Conservation (phyloP, 2,797 vertebrate genomes). For the Anolis apletophallus region DNA sequence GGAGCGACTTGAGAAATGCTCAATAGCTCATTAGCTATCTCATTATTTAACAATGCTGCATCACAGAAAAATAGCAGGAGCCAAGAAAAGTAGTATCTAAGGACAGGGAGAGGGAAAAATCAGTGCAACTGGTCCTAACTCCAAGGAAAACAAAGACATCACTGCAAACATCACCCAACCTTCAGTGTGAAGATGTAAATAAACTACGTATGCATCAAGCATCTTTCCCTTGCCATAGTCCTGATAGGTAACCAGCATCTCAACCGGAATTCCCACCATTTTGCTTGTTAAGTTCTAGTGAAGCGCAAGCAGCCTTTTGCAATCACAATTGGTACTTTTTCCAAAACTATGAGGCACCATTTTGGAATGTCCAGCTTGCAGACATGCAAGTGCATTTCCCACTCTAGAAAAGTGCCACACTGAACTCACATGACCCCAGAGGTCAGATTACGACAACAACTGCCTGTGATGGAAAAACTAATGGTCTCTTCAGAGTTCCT, state of each 20-base stretch:
- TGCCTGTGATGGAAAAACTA: background rate
- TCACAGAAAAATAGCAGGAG: accelerated
- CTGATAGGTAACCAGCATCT: background rate
- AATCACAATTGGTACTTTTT: conserved; percentile 43
- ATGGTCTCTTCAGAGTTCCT: conserved; percentile 12
- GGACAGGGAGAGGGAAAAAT: background rate
- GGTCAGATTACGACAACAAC: conserved; percentile 34
- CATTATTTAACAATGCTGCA: conserved; percentile 14
- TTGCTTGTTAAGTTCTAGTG: conserved; percentile 12
- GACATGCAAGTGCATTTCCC: background rate
- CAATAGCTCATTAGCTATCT: background rate
- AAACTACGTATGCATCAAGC: background rate
- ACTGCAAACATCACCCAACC: accelerated
- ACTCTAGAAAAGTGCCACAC: background rate
- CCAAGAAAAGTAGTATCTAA: background rate
- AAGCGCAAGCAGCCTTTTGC: conserved; percentile 25
- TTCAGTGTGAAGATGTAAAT: background rate
- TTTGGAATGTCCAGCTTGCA: conserved; percentile 60
- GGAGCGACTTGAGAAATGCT: too few species aligned
- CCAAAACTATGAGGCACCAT: conserved; percentile 58
- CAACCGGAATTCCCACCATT: conserved; percentile 37
- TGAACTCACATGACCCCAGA: conserved; percentile 9
- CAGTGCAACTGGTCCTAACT: background rate
- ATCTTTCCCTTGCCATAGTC: background rate
- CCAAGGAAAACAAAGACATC: background rate